These are phyloP conservation scores for Papilio helenus DNA, from an alignment of 1,140 invertebrate genomes.

Conservation along the genomic window DNA sequence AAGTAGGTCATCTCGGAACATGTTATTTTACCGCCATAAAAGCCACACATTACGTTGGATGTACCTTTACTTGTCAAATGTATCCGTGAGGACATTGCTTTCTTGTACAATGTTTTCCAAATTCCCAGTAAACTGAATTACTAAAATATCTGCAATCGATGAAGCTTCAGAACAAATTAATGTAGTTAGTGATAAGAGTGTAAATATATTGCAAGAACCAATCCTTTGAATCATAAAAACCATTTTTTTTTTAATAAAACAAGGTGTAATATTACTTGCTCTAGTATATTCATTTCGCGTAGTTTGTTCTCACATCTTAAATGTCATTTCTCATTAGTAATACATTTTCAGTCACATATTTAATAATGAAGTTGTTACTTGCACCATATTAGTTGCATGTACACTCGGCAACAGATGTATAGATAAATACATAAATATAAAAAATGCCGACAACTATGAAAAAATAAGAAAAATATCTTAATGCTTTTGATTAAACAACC, in stretches of 20 bases:
- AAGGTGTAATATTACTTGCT: neutral
- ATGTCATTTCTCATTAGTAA: neutral
- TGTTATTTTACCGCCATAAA: neutral
- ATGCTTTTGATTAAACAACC: too few relatives aligned
- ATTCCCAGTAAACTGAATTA: neutral
- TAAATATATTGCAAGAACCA: too few relatives aligned
- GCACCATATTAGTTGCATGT: neutral
- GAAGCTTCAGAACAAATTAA: too few relatives aligned
- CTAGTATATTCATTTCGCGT: neutral
- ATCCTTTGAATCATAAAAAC: too few relatives aligned
- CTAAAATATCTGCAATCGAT: too few relatives aligned
- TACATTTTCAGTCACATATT: neutral
- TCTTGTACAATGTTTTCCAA: neutral
- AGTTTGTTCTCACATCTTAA: neutral
- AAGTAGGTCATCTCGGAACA: slow-evolving; percentile 6
- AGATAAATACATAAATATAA: neutral
- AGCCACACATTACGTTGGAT: neutral
- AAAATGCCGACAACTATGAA: neutral
- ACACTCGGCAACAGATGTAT: neutral
- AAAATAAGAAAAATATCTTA: neutral
- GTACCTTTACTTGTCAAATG: neutral
- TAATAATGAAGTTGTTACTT: slow-evolving; percentile 1
- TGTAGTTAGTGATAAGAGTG: too few relatives aligned
- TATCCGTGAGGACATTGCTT: neutral
- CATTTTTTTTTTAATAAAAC: too few relatives aligned